Conservation (phyloP, 2,888 invertebrate genomes). For the Ormyrus labotus region DNA sequence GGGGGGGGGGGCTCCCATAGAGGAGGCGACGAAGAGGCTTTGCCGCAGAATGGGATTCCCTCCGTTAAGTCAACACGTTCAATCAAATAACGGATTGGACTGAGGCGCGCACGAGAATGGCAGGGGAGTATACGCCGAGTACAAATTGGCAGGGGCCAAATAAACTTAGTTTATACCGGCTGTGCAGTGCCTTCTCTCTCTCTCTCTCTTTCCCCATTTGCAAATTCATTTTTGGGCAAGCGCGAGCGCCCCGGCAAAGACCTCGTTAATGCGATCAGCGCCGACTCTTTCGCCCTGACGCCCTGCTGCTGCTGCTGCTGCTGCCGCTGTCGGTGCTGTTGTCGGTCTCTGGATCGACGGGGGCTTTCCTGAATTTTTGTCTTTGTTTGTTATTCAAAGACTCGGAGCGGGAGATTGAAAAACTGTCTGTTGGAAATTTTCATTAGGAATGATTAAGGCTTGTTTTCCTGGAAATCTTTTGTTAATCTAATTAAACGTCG, state of each 20-base stretch:
- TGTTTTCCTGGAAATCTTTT: no score
- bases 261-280: constrained; percentile 16
- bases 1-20: constrained; percentile 45
- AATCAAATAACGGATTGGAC: constrained; percentile 45
- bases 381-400: no score
- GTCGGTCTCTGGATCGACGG: no score
- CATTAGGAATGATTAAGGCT: no score
- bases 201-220: background rate
- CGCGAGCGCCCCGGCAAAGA: constrained; percentile 4
- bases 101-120: background rate
- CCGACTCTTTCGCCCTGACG: background rate
- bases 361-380: no score
- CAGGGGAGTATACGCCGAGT: background rate
- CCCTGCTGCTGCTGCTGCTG: no score
- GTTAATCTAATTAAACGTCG: no score
- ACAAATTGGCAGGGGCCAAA: constrained; percentile 36
- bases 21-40: constrained; percentile 18
- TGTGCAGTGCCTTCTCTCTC: background rate
- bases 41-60: constrained; percentile 34
- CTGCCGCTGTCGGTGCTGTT: no score
- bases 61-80: constrained; percentile 30
- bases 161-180: constrained; percentile 37
- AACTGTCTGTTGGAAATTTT: no score
- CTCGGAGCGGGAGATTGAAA: no score
- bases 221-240: constrained; percentile 3